Base-by-base conservation (phyloP, 2,797 vertebrate genomes). In the Salarias fasciatus region DNA sequence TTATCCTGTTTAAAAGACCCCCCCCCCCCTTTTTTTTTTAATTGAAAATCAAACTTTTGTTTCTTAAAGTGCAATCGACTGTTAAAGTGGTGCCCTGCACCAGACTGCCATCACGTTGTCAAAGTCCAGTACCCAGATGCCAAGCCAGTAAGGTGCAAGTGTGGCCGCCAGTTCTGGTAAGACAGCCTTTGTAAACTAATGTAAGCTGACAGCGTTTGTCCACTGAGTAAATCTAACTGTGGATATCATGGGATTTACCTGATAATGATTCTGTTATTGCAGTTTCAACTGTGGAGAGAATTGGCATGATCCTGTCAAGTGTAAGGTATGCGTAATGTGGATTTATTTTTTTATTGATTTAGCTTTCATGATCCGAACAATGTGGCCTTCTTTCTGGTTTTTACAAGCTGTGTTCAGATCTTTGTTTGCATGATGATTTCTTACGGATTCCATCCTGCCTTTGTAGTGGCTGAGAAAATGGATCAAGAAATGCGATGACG, bases 221-320 rank as follows among this genome's bases (percentile, higher is more conserved):
- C 5, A 59, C 4, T 59, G 1, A 11, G 50, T n/a, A n/a, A 11
- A 4, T 59, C 13, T 31, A 36, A 44, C 44, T 15, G 4, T 56
- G 11, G 58, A 42, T 5, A 30, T 40, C 11, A 1, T 61, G 15
- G 37, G 8, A 50, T 68, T 67, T 64, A 1, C 42, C 41, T 53
- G 69, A 5, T 81, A 33, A 70, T 67, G 69, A 4, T 6, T 70
- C 5, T 60, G 1, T 42, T 53, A 33, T 86, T 93, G 41, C 86
- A 99, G 98, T 92, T 99, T 99, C 91, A 99, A 99, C 88, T 99
- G 98, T 72, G 98, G 96, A 77, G 98, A 99, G 92, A 99, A 99
- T 83, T 99, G 98, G 98, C 98, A 99, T 4, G 98, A 99, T 90
- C 98, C 98, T 85, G 98, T 99, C 77, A 99, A 99, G 89, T 99